Percentiles rank a stretch among this genome's conserved stretches.
Evolutionary conservation across 2,797 vertebrate species (phyloP).

Genomic region (Squalus acanthias): DNA sequence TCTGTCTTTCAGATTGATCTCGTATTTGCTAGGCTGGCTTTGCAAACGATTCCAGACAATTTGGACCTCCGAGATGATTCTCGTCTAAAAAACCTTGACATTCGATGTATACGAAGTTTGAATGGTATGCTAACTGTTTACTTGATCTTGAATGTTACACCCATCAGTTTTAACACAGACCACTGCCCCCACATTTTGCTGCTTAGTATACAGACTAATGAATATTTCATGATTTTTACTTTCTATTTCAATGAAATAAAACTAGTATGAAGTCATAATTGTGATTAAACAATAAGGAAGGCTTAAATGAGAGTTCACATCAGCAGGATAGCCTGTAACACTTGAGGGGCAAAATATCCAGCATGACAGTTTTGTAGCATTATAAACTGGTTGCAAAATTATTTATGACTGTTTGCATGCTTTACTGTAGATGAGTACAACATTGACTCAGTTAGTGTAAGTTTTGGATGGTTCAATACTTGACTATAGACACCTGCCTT

Average conservation of each 20-base stretch:
- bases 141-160: neutral
- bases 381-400: neutral
- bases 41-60: conserved; percentile 88
- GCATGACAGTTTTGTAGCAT: neutral
- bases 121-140: conserved; percentile 67
- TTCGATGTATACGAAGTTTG: conserved; percentile 91
- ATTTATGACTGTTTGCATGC: neutral
- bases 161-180: neutral
- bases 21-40: conserved; percentile 85
- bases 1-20: conserved; percentile 77
- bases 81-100: conserved; percentile 82
- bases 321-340: neutral
- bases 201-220: neutral
- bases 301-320: neutral
- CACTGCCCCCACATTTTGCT: neutral
- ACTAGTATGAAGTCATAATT: neutral
- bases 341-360: neutral
- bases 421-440: neutral
- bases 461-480: neutral
- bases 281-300: neutral
- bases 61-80: conserved; percentile 90
- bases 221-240: neutral
- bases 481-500: neutral
- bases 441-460: neutral
- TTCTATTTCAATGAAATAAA: neutral